Base-by-base conservation (phyloP, 2,113 vertebrate species). In the Thymallus thymallus region DNA sequence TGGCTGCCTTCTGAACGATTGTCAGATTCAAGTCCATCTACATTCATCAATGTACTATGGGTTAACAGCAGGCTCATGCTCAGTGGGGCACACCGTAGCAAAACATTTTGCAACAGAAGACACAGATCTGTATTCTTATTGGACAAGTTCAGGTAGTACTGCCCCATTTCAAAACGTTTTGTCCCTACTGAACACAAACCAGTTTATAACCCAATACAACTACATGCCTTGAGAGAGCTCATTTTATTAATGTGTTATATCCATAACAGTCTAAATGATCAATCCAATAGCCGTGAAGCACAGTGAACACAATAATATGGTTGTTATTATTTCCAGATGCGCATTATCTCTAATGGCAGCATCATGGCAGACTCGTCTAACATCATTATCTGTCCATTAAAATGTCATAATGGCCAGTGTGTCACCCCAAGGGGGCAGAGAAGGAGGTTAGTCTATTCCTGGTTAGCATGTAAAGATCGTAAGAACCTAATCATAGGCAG, bases 1-100 rank as follows among this genome's bases (percentile, higher is more conserved):
- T 76, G 82, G 71, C 6, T n/a, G 63, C 41, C 5, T 60, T 71
- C 18, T 58, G 10, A 71, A 71, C 69, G 14, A 29, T 7, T 13
- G 3, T 23, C 20, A 16, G 32, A 22, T 68, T 22, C 10, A n/a
- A 61, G 22, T 22, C n/a, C 23, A 23, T 64, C n/a, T 14, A 14
- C 60, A 61, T 10, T 51, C 48, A 51, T 18, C 16, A 51, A 51
- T 51, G 48, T 51, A 4, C 4, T 51, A 51, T 18, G 3, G 20
- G n/a, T 61, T n/a, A 23, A n/a, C 20, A 22, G 23, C n/a, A 22
- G 7, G 16, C 10, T 61, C 58, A 7, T 61, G n/a, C 58, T 22
- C 58, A n/a, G 20, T 24, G 58, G 55, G 55, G 55, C 55, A 58
- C 55, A 10, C 35, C 0, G 35, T 41, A 41, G 9, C 35, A 10